Evolutionary conservation across 1,140 invertebrate genomes (phyloP), one percentile per base, ranked within the genome.

Genomic region (Zeugodacus cucurbitae): DNA sequence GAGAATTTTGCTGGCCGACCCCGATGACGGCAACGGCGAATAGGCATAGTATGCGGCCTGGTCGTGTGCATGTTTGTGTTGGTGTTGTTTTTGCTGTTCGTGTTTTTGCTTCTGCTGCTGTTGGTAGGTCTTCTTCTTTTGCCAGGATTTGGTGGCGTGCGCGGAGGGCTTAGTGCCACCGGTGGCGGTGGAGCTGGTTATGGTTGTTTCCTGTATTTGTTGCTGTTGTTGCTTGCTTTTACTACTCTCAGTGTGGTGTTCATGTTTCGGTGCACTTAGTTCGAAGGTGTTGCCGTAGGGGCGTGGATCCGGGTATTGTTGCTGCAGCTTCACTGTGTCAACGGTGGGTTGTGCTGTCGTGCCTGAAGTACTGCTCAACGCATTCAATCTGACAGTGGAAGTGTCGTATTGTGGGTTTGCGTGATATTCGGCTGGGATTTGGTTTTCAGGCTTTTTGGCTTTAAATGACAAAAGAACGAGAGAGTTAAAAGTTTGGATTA

Each of bases 371-470:
- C 78, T 88, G 59, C 78, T 82, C 74, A 70, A 37, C 86, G 32
- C 62, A 64, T 70, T 88, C 41, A 88, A 67, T 32, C 88, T 41
- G 62, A 57, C 64, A 54, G 88, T 92, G 89, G 90, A 91, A 89
- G 91, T 90, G 78, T 91, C 87, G 82, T 90, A 90, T 90, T 91
- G 92, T 59, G 91, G 90, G 91, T 91, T 91, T 85, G 91, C 91
- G 89, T 92, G 92, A 90, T 92, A 91, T 44, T 89, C 86, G 34
- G 48, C 87, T 22, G 37, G 57, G 34, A 34, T 37, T 78, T 86
- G 87, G 62, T 85, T 82, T 29, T 87, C 22, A 22, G 26, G 29
- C 37, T 41, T 34, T 86, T 86, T 87, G 85, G 88, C 89, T 87
- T 78, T 64, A 90, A 82, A 85, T 29, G 59, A 88, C 64, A 48